A percentile compares a stretch with the other conserved stretches of the same genome.
Evolutionary conservation across 2,113 vertebrate genomes (phyloP).

Genomic region (Austrofundulus limnaeus): DNA sequence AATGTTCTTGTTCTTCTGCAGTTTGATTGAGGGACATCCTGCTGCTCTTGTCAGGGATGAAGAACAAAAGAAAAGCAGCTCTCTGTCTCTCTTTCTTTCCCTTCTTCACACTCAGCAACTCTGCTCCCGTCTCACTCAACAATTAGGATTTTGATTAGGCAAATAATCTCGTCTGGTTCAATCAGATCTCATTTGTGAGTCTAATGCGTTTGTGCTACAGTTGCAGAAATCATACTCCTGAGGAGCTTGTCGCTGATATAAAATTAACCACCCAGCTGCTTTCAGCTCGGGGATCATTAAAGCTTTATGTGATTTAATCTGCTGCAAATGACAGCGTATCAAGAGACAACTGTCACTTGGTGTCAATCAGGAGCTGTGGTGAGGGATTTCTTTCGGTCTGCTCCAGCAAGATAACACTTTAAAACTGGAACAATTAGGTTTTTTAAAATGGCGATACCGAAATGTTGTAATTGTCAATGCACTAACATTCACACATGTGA

Average conservation of each 20-base stretch:
- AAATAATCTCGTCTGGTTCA: conserved; percentile 36
- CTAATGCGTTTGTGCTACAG: conserved; percentile 15
- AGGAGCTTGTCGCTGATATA: conserved; percentile 29
- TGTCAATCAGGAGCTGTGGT: conserved; percentile 3
- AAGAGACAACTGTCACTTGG: background rate
- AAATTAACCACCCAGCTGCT: conserved; percentile 45
- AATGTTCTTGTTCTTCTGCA: conserved; percentile 39
- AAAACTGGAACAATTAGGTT: background rate
- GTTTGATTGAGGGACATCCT: conserved; percentile 31
- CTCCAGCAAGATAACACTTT: fast-evolving
- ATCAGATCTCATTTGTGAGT: conserved; percentile 35
- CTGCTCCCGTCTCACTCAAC: conserved; percentile 12
- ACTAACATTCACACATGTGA: no score
- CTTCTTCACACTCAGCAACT: background rate
- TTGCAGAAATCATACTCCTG: conserved; percentile 24
- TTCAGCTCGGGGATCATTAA: conserved; percentile 42
- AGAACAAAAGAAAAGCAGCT: conserved; percentile 6
- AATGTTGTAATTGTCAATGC: no score
- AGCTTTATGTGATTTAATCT: conserved; percentile 58
- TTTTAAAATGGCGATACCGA: background rate
- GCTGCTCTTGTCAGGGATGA: conserved; percentile 16
- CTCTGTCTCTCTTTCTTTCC: conserved; percentile 1
- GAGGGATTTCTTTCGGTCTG: background rate
- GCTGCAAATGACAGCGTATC: conserved; percentile 29
- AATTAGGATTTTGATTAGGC: conserved; percentile 31